A percentile compares a stretch with the other conserved stretches of the same genome.
Conservation (phyloP, 1,140 invertebrate species). For the Elysia chlorotica region DNA sequence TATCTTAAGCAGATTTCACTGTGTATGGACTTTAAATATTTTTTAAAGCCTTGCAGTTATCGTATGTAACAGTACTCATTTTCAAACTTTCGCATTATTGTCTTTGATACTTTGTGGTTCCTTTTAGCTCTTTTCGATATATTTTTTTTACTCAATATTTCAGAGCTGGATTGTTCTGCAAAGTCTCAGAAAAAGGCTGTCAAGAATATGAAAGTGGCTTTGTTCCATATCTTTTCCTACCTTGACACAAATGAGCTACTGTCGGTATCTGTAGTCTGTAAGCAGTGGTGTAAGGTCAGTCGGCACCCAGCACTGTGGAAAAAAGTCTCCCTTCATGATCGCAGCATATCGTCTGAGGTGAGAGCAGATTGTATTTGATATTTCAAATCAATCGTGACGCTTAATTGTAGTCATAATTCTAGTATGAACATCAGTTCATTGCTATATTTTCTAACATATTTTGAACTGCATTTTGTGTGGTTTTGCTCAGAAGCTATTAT, state of each 20-base stretch:
- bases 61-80: too few species aligned
- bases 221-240: slow-evolving; percentile 42
- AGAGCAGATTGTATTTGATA: neutral
- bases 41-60: too few species aligned
- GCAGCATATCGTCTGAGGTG: slow-evolving; percentile 44
- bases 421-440: too few species aligned
- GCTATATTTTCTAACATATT: too few species aligned
- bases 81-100: neutral
- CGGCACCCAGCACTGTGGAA: slow-evolving; percentile 49
- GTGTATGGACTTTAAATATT: neutral
- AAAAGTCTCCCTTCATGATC: slow-evolving; percentile 33
- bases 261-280: slow-evolving; percentile 35
- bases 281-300: slow-evolving; percentile 46
- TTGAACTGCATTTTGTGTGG: neutral
- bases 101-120: neutral
- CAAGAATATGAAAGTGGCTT: slow-evolving; percentile 30
- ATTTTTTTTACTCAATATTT: neutral
- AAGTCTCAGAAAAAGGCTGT: slow-evolving; percentile 15
- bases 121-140: neutral
- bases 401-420: too few species aligned
- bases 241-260: slow-evolving; percentile 40
- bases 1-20: neutral
- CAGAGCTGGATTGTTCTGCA: neutral
- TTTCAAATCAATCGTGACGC: too few species aligned
- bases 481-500: neutral